Evolutionary conservation across 2,113 vertebrate species (phyloP).

Genomic region (Caretta caretta): DNA sequence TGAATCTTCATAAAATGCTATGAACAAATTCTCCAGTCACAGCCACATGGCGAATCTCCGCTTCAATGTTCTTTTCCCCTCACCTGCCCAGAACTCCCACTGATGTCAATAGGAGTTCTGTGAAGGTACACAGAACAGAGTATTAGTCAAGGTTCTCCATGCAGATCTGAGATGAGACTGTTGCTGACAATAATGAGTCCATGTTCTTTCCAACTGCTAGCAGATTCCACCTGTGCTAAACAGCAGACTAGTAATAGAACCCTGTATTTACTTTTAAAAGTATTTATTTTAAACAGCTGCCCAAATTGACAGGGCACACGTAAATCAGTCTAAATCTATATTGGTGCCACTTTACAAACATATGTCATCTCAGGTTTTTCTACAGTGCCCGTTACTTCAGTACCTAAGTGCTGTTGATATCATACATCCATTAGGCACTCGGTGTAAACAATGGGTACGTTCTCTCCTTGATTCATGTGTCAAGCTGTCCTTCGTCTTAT

Average conservation of each 20-base stretch:
- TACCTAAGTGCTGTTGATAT: not conserved
- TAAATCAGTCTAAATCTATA: not conserved
- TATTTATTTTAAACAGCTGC: not conserved
- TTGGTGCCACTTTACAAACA: not conserved
- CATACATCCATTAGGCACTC: not conserved
- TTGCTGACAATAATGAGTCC: not conserved
- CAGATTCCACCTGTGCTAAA: no score
- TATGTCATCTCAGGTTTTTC: not conserved
- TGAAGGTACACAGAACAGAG: not conserved
- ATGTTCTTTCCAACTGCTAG: not conserved
- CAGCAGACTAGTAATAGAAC: no score
- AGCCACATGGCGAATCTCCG: not conserved
- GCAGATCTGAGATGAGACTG: not conserved
- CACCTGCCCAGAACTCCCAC: not conserved
- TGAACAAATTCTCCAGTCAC: not conserved
- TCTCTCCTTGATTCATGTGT: not conserved
- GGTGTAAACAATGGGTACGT: not conserved
- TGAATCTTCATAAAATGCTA: slow-evolving; percentile 27
- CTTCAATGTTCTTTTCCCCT: slow-evolving; percentile 27
- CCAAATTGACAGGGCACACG: not conserved
- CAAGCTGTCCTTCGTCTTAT: not conserved
- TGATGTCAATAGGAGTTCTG: not conserved
- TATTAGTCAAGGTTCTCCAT: not conserved
- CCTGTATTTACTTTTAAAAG: not conserved
- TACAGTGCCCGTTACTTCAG: not conserved